Evolutionary conservation across 2,113 vertebrate genomes (phyloP).

Genomic region (Sinocyclocheilus maitianheensis): DNA sequence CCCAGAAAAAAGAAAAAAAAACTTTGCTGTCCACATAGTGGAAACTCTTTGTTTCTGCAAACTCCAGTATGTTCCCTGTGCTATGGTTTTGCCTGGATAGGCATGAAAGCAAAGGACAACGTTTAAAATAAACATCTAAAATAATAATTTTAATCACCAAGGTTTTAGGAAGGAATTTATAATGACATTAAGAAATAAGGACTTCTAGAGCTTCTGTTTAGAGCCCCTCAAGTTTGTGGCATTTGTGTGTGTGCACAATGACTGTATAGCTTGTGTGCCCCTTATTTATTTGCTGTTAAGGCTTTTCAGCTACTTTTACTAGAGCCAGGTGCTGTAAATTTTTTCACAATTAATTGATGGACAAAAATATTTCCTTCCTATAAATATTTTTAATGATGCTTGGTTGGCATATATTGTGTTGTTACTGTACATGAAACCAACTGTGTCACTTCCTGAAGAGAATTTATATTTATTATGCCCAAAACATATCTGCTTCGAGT

Average conservation of each 20-base stretch:
- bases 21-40: constrained; percentile 46
- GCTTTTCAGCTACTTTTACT: constrained; percentile 36
- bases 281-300: constrained; percentile 30
- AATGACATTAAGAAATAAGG: constrained; percentile 47
- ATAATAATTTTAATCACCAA: constrained; percentile 15
- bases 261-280: background rate
- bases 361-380: constrained; percentile 33
- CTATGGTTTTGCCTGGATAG: constrained; percentile 48
- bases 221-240: constrained; percentile 26
- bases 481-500: too few species aligned
- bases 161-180: constrained; percentile 56
- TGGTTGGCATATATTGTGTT: constrained; percentile 4
- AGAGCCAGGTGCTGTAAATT: constrained; percentile 41
- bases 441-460: background rate
- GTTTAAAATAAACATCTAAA: constrained; percentile 54
- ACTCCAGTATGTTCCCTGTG: constrained; percentile 26
- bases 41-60: constrained; percentile 51
- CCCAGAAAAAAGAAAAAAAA: background rate
- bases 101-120: constrained; percentile 46
- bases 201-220: constrained; percentile 41
- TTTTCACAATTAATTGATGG: background rate
- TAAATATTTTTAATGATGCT: constrained; percentile 38
- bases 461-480: background rate
- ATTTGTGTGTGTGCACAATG: constrained; percentile 10
- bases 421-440: constrained; percentile 18